Conservation (phyloP, 2,113 vertebrate genomes). For the Alosa alosa region DNA sequence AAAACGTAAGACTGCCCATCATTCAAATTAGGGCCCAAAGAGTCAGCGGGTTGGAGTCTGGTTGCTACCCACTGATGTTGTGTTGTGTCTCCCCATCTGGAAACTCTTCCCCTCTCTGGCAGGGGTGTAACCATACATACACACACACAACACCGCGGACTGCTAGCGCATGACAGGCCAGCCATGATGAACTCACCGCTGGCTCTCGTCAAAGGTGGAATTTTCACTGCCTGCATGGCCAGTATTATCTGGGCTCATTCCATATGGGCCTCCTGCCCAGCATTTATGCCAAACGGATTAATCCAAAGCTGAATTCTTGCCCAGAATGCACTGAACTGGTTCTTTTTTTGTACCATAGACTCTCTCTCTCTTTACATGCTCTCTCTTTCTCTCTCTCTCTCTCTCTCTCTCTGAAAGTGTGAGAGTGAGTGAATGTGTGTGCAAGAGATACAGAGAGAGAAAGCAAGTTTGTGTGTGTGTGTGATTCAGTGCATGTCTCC, state of each 20-base stretch:
- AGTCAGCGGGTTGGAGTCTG: background rate
- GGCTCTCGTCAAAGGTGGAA: background rate
- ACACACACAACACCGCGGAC: background rate
- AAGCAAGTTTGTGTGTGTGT: background rate
- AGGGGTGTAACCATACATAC: background rate
- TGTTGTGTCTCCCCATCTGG: background rate
- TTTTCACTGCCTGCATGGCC: background rate
- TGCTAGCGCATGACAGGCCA: background rate
- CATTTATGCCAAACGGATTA: constrained; percentile 12
- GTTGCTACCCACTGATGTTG: background rate
- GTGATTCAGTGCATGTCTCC: background rate
- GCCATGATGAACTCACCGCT: background rate
- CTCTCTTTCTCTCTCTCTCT: background rate
- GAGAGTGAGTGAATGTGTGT: background rate
- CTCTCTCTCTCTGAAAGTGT: background rate
- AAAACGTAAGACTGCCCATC: too few relatives aligned
- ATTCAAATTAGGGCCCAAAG: too few relatives aligned
- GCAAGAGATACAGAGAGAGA: background rate
- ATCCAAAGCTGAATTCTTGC: background rate
- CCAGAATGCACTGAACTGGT: background rate
- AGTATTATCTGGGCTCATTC: constrained; percentile 4
- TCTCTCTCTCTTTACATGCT: background rate
- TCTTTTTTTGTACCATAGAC: background rate
- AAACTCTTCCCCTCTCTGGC: background rate
- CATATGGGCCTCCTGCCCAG: background rate